A percentile compares a stretch with the other conserved stretches of the same genome.
Conservation (phyloP, 35 echinoderm and acorn worm genomes). For the Amphiura filiformis region DNA sequence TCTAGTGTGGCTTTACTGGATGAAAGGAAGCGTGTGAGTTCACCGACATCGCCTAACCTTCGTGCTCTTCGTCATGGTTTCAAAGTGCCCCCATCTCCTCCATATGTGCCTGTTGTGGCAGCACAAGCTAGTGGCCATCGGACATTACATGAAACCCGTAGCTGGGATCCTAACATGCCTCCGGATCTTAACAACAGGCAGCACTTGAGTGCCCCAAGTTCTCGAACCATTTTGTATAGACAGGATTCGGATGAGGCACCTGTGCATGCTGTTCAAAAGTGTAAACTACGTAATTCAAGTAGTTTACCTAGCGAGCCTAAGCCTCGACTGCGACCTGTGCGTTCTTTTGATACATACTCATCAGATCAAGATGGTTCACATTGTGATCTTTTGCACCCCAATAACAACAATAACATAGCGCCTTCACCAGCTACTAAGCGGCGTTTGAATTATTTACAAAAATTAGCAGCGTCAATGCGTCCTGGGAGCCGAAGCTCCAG, state of each 20-base stretch:
- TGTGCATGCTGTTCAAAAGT: slow-evolving; percentile 15
- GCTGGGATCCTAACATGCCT: not conserved
- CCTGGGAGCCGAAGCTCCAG: slow-evolving; percentile 26
- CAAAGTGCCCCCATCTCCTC: slow-evolving; percentile 1
- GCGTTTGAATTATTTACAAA: slow-evolving; percentile 34
- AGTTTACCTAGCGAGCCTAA: slow-evolving; percentile 2
- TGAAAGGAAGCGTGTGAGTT: not conserved
- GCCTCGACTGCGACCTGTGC: slow-evolving; percentile 6
- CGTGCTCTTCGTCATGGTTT: slow-evolving; percentile 6
- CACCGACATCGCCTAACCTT: slow-evolving; percentile 9
- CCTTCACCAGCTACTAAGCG: slow-evolving; percentile 32
- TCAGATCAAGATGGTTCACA: not conserved
- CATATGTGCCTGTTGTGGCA: slow-evolving; percentile 14
- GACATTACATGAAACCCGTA: not conserved
- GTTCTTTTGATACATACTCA: slow-evolving; percentile 12
- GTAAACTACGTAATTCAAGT: not conserved
- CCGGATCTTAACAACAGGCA: not conserved
- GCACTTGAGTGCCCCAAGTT: slow-evolving; percentile 9
- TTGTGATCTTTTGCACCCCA: not conserved
- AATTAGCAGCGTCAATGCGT: slow-evolving; percentile 4
- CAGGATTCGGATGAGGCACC: slow-evolving; percentile 28
- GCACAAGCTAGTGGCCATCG: not conserved
- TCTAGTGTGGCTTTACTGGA: slow-evolving; percentile 3
- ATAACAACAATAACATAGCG: slow-evolving; percentile 5
- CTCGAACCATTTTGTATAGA: not conserved